Base-by-base conservation (phyloP, 2,113 vertebrate genomes). In the Orthonyx spaldingii region DNA sequence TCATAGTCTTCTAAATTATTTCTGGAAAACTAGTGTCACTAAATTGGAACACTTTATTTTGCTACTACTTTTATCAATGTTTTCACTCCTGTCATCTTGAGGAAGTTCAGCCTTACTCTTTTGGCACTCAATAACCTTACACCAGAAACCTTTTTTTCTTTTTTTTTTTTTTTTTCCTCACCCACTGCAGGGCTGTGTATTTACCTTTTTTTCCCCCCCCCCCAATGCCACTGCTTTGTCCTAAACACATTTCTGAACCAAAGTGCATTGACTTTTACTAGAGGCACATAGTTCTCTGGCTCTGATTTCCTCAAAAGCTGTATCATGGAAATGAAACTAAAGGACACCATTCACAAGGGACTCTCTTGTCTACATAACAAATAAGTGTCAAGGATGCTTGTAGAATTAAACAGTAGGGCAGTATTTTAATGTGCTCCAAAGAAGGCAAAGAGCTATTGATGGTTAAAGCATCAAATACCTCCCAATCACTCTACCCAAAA, bases 1-100 rank as follows among this genome's bases (percentile, higher is more conserved):
- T 92, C 95, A 95, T 16, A 53, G 76, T 83, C 80, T 93, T 96
- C 87, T 92, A 96, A 97, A 96, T 97, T 97, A 97, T 97, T 97
- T 97, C 93, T 92, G 85, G 44, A 68, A 71, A 90, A 95, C 88
- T 72, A 88, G 95, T 69, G 75, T 65, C 89, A 87, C 37, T 59
- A 81, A 65, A 39, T 93, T 84, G 56, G 56, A 88, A 87, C 61
- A 77, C 47, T 79, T 82, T 87, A 76, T 89, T 97, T 96, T 95
- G 68, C 46, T 65, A 20, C 55, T 94, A 41, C 52, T 87, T 71
- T 87, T 87, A 57, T 64, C 42, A 90, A 80, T 22, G 3, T 78
- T 89, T 92, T 75, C 41, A 93, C 42, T 49, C 17, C 30, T 74
- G 39, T n/a, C 16, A 22, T 96, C 77, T 93, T 83, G 84, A 46